Conservation (phyloP, 64 coral and sea anemone species). For the Acropora yongei region DNA sequence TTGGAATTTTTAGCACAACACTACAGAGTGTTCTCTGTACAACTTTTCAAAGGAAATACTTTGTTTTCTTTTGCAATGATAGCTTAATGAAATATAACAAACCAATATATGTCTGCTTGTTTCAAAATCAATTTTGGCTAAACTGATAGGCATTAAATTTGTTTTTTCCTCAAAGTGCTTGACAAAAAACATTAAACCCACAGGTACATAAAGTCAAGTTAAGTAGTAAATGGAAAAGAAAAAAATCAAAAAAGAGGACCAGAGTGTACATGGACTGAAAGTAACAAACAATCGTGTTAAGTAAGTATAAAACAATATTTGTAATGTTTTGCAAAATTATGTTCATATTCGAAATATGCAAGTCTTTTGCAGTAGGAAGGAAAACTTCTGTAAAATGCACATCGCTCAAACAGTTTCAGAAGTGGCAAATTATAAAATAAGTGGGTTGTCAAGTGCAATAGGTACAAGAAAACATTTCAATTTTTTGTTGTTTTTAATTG, state of each 20-base stretch:
- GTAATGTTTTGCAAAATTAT: slow-evolving; percentile 35
- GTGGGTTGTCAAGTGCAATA: slow-evolving; percentile 5
- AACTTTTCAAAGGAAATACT: slow-evolving; percentile 24
- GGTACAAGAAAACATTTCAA: slow-evolving; percentile 38
- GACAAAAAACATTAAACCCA: slow-evolving; percentile 36
- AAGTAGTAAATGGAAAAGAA: slow-evolving; percentile 40
- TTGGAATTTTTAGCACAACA: slow-evolving; percentile 4
- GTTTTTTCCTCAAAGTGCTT: slow-evolving; percentile 4
- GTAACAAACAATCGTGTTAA: slow-evolving; percentile 23
- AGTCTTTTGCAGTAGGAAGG: slow-evolving; percentile 22
- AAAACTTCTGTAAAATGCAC: slow-evolving; percentile 6
- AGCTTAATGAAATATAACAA: neutral
- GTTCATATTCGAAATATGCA: slow-evolving; percentile 19
- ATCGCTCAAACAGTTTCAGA: slow-evolving; percentile 24
- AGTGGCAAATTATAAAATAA: slow-evolving; percentile 32
- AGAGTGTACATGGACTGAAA: slow-evolving; percentile 27
- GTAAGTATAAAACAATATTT: slow-evolving; percentile 23
- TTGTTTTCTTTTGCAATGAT: neutral
- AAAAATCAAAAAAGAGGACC: slow-evolving; percentile 29
- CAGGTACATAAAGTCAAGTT: slow-evolving; percentile 11
- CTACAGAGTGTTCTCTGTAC: neutral
- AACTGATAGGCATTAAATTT: slow-evolving; percentile 26
- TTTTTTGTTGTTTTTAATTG: slow-evolving; percentile 22
- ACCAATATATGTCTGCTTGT: slow-evolving; percentile 19
- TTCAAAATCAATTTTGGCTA: slow-evolving; percentile 32